Base-by-base conservation (phyloP, 2,797 vertebrate species). In the Artibeus jamaicensis region DNA sequence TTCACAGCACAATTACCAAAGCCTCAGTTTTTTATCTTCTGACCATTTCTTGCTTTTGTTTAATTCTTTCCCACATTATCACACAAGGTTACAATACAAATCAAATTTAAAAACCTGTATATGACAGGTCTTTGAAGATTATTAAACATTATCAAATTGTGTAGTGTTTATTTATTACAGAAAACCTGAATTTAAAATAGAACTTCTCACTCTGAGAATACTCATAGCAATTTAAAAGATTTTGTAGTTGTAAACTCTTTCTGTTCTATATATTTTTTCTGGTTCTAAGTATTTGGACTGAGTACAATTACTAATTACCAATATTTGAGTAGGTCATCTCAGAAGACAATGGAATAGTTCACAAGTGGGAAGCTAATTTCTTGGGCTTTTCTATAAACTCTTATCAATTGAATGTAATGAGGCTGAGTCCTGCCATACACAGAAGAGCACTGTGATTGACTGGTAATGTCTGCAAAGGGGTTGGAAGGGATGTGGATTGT, bases 191-290 rank as follows among this genome's bases (percentile, higher is more conserved):
- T 82, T 90, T 91, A 89, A 50, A 86, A 39, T 34, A n/a, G 48
- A 87, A 50, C 2, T 39, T 91, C 46, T 88, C 39, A 68, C 21
- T 90, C n/a, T 53, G 21, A 50, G 21, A 78, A 71, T 57, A 53
- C 29, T 26, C 26, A 50, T 18, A 67, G 48, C 1, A 88, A 65
- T 93, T 76, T 94, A 50, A 74, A 93, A 70, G 18, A 65, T 55
- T 86, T 93, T 84, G 10, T 93, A 83, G 53, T 86, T 93, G 4
- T 78, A 32, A 22, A 39, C 55, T 79, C 86, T 87, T 92, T 26
- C 21, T 86, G 37, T 71, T 76, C 18, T 92, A 37, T 18, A 16
- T 32, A n/a, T 76, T 74, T 59, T 55, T 39, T 37, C 67, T 21
- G 46, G 19, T 87, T 91, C n/a, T 88, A 57, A 73, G 39, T 59